A percentile compares a stretch with the other conserved stretches of the same genome.
Evolutionary conservation across 2,888 invertebrate genomes (phyloP).

Genomic region (Smittia aterrima): DNA sequence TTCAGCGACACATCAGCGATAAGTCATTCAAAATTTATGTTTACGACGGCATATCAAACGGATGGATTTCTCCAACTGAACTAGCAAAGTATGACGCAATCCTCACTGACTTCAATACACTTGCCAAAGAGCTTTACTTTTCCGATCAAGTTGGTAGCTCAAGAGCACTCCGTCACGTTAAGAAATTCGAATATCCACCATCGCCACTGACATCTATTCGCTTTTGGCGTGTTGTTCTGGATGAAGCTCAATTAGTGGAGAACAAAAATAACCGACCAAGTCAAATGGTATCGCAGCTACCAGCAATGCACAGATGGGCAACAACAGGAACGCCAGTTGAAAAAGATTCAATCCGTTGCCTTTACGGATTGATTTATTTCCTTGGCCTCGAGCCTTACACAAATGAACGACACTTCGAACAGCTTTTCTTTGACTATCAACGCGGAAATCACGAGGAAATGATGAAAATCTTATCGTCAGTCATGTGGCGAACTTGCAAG

Average conservation of each 20-base stretch:
- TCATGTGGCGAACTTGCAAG: constrained; percentile 72
- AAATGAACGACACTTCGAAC: constrained; percentile 39
- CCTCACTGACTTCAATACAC: constrained; percentile 67
- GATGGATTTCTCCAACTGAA: constrained; percentile 58
- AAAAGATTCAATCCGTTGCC: constrained; percentile 57
- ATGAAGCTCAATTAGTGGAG: constrained; percentile 81
- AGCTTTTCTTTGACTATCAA: constrained; percentile 4
- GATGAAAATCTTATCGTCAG: constrained; percentile 56
- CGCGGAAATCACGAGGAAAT: constrained; percentile 46
- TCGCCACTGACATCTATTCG: constrained; percentile 66
- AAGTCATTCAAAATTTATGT: constrained; percentile 56
- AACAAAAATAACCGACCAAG: constrained; percentile 53
- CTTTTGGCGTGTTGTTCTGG: constrained; percentile 76
- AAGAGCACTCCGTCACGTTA: constrained; percentile 57
- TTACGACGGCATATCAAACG: constrained; percentile 55
- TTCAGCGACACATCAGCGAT: constrained; percentile 60
- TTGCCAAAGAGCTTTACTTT: constrained; percentile 63
- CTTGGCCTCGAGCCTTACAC: constrained; percentile 51
- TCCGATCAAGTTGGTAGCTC: constrained; percentile 52
- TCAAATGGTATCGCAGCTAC: constrained; percentile 60
- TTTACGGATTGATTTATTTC: constrained; percentile 51
- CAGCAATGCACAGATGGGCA: constrained; percentile 68
- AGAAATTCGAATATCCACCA: constrained; percentile 62
- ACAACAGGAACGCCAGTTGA: constrained; percentile 73
- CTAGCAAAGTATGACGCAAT: constrained; percentile 68